These are phyloP conservation scores for Mantis religiosa DNA, from an alignment of 2,888 invertebrate species.

Conservation along the genomic window DNA sequence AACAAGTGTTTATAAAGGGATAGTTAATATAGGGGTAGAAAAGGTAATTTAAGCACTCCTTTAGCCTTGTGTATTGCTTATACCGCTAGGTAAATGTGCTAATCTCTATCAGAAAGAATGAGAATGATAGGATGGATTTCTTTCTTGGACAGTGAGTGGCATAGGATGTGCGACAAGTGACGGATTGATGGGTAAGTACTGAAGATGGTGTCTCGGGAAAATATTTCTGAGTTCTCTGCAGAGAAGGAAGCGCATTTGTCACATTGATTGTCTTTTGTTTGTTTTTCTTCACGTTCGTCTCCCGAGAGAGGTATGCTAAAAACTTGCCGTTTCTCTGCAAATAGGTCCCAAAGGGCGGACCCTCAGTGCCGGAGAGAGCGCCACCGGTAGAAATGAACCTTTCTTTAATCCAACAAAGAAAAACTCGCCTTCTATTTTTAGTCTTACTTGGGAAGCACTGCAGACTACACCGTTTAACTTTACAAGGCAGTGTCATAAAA, in stretches of 20 bases:
- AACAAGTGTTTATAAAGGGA: too few relatives aligned
- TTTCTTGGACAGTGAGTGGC: too few relatives aligned
- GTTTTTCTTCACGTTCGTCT: conserved; percentile 4
- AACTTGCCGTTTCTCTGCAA: conserved; percentile 5
- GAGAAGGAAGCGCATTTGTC: conserved; percentile 6
- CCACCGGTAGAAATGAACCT: not conserved
- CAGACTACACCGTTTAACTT: too few relatives aligned
- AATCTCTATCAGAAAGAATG: too few relatives aligned
- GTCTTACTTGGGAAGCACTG: too few relatives aligned
- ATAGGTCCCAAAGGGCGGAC: conserved; percentile 6
- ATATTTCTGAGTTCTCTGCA: not conserved
- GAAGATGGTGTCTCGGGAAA: not conserved
- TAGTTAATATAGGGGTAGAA: too few relatives aligned
- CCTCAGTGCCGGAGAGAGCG: not conserved
- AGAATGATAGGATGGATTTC: too few relatives aligned
- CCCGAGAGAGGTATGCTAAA: conserved; percentile 8
- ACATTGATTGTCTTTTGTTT: conserved; percentile 17
- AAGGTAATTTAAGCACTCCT: too few relatives aligned
- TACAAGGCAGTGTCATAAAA: too few relatives aligned
- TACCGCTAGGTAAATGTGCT: too few relatives aligned
- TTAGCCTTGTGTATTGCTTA: too few relatives aligned
- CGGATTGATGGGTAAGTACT: not conserved
- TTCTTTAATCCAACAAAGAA: not conserved
- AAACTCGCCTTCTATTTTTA: not conserved
- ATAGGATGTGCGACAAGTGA: too few relatives aligned